These are phyloP conservation scores for Venturia canescens DNA, from an alignment of 1,140 invertebrate genomes.

Conservation along the genomic window DNA sequence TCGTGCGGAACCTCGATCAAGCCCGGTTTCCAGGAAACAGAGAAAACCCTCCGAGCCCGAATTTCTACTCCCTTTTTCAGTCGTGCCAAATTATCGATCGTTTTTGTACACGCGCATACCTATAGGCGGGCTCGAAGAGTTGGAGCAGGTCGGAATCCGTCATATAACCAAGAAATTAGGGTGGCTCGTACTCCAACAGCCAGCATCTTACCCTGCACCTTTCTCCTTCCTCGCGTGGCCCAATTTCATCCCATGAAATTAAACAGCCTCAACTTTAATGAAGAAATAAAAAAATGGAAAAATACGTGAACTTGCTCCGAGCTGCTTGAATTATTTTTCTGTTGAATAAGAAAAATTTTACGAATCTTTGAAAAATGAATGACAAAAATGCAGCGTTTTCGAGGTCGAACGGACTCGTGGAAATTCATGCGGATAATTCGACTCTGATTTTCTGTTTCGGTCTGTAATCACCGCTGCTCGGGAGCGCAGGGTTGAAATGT, in stretches of 20 bases:
- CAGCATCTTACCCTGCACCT: background rate
- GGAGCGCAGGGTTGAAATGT: too few relatives aligned
- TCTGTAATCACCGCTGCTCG: too few relatives aligned
- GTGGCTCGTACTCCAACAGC: background rate
- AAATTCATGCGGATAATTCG: too few relatives aligned
- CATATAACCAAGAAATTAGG: conserved; percentile 3
- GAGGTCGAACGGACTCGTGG: too few relatives aligned
- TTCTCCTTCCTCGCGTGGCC: background rate
- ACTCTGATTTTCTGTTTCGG: too few relatives aligned
- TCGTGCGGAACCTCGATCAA: too few relatives aligned
- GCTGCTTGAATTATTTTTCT: too few relatives aligned
- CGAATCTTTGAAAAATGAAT: too few relatives aligned
- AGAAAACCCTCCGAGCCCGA: background rate
- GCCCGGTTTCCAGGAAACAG: background rate
- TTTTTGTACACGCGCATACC: background rate
- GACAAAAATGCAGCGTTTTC: too few relatives aligned
- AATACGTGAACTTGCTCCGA: too few relatives aligned
- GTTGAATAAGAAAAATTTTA: too few relatives aligned
- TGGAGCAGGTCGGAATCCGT: conserved; percentile 5
- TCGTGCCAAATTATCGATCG: conserved; percentile 1
- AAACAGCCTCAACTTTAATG: background rate
- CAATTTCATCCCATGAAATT: background rate
- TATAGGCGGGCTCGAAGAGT: background rate
- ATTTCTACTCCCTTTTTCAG: background rate
- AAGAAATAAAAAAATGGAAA: too few relatives aligned